Evolutionary conservation across 2,888 invertebrate genomes (phyloP), one percentile per base, ranked within the genome.

Genomic region (Thumatha senex): DNA sequence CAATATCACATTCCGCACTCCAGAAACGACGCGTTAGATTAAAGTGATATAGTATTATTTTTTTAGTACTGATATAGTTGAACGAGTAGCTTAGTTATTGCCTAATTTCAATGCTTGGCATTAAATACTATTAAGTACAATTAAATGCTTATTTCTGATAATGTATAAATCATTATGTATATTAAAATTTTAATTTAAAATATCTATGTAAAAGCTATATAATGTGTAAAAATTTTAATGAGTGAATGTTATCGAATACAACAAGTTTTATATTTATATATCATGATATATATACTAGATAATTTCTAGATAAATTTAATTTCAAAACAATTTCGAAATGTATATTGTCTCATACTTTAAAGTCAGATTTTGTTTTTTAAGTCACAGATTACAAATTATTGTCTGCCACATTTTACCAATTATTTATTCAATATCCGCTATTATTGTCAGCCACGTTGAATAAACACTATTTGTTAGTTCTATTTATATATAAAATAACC

Each of bases 1-100:
- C 73, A 65, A 63, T 79, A 81, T 80, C 78, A 82, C 80, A 81
- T 70, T 75, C 73, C 70, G 68, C 61, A 64, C 63, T 71, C 62
- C 57, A 58, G 54, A 58, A 62, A 55, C 64, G 62, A 67, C 60
- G 60, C 58, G 57, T 51, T 24, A 24, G 3, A 24, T 53, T 59
- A 15, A 38, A 40, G 38, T 40, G 14, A 15, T 34, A 33, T 15
- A 13, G 3, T 13, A 8, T 12, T 13, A 24, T 24, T 5, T n/a
- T 34, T 46, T 34, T 42, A 50, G 46, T 42, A 49, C 36, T 18
- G 56, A 53, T 49, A 52, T 42, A 51, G 58, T 56, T 65, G 62
- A 62, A 62, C 59, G 56, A 59, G 46, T 47, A 45, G 15, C 8
- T 38, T 7, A 36, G 1, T 7, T n/a, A n/a, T 8, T 41, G 18